phyloP scores from a whole-genome alignment of 2,888 invertebrate species.

The Calliopum simillimum region DNA sequence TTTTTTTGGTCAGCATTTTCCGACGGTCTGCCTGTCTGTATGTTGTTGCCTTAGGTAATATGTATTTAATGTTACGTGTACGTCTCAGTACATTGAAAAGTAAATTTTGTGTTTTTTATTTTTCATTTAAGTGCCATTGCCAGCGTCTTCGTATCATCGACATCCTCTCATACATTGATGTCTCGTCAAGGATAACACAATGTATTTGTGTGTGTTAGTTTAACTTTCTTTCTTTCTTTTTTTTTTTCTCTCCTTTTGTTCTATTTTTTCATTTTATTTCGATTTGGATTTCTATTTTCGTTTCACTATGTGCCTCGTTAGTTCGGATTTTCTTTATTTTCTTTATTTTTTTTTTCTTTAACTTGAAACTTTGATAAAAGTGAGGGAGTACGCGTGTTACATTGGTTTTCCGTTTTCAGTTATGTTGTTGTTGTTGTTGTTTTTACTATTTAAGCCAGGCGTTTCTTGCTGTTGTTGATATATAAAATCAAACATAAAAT shows the following conservation, averaged over 20 bases:
- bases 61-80: conserved; percentile 56
- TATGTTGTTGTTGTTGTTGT: too few species aligned
- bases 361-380: too few species aligned
- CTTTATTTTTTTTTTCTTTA: too few species aligned
- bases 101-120: conserved; percentile 22
- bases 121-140: conserved; percentile 37
- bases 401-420: too few species aligned
- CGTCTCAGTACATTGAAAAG: conserved; percentile 44
- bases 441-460: conserved; percentile 36
- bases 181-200: conserved; percentile 19
- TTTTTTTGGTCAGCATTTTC: background rate
- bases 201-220: conserved; percentile 17
- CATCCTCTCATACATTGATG: background rate
- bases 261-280: conserved; percentile 9
- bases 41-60: conserved; percentile 24
- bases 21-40: background rate
- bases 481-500: conserved; percentile 51
- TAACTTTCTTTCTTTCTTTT: conserved; percentile 11
- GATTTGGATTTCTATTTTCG: background rate
- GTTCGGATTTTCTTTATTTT: too few species aligned
- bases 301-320: too few species aligned
- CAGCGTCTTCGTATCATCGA: conserved; percentile 14
- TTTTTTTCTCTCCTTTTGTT: conserved; percentile 20
- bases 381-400: too few species aligned
- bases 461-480: conserved; percentile 54